These are phyloP conservation scores for Tympanuchus pallidicinctus DNA, from an alignment of 2,113 vertebrate genomes.

Conservation along the genomic window DNA sequence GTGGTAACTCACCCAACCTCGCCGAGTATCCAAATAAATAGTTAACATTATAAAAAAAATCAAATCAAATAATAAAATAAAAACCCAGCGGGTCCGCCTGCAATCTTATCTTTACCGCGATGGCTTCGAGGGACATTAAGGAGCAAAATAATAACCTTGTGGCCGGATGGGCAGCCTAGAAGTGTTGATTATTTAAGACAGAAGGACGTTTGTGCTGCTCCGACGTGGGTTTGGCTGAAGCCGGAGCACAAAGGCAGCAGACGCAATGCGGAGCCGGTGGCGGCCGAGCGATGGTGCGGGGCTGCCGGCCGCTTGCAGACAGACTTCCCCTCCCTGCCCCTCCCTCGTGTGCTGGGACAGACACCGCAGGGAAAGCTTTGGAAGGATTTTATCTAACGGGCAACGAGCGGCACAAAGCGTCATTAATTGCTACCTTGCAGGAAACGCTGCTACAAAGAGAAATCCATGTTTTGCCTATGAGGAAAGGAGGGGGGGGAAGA, in stretches of 20 bases:
- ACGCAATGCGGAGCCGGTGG: slow-evolving; percentile 56
- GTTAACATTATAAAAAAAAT: not conserved
- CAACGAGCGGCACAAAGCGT: not conserved
- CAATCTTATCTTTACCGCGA: not conserved
- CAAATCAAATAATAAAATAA: not conserved
- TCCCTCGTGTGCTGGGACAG: not conserved
- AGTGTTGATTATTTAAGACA: slow-evolving; percentile 27
- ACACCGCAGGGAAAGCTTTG: not conserved
- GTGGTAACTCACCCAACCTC: slow-evolving; percentile 70
- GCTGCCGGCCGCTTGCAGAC: slow-evolving; percentile 24
- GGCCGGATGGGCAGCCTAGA: slow-evolving; percentile 42
- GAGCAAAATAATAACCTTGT: slow-evolving; percentile 61
- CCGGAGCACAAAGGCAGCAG: slow-evolving; percentile 32
- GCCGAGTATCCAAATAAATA: slow-evolving; percentile 66
- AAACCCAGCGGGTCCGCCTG: slow-evolving; percentile 11
- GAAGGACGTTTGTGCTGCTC: slow-evolving; percentile 30
- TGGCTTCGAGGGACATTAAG: slow-evolving; percentile 44
- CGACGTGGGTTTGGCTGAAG: slow-evolving; percentile 30
- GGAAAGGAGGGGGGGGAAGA: not conserved
- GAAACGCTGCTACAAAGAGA: slow-evolving; percentile 53
- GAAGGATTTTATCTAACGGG: not conserved
- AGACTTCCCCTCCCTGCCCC: not conserved
- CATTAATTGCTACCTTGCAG: slow-evolving; percentile 64
- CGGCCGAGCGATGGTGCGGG: not conserved
- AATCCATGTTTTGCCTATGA: not conserved